Conservation (phyloP, 2,888 invertebrate genomes). For the Mellilla xanthometata region DNA sequence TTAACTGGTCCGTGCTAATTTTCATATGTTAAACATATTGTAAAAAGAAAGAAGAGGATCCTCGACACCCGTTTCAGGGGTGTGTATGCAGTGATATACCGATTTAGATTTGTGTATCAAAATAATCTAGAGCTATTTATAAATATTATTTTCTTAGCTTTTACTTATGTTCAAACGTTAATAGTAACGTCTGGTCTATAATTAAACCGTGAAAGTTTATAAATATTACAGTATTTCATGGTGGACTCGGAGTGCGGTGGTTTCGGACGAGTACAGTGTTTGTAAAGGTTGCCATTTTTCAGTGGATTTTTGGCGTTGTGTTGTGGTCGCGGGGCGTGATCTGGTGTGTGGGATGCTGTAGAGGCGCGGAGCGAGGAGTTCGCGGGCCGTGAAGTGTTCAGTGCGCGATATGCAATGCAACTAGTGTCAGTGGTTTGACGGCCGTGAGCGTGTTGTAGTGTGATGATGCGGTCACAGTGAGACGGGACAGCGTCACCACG, state of each 20-base stretch:
- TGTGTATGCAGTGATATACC: constrained; percentile 80
- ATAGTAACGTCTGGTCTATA: constrained; percentile 81
- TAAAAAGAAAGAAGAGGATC: constrained; percentile 74
- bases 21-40: constrained; percentile 64
- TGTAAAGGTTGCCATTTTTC: constrained; percentile 80
- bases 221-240: constrained; percentile 79
- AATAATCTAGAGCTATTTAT: constrained; percentile 83
- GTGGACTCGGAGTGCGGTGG: constrained; percentile 64
- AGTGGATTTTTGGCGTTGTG: constrained; percentile 66
- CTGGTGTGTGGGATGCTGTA: constrained; percentile 42
- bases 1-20: constrained; percentile 73
- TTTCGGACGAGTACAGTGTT: constrained; percentile 53
- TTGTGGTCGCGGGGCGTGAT: constrained; percentile 72
- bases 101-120: constrained; percentile 81
- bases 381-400: constrained; percentile 27
- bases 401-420: constrained; percentile 71
- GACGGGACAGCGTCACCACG: constrained; percentile 73
- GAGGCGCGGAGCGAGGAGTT: constrained; percentile 32
- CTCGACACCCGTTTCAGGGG: constrained; percentile 77
- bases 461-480: constrained; percentile 85
- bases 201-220: constrained; percentile 81
- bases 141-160: constrained; percentile 83
- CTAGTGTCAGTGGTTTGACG: constrained; percentile 80
- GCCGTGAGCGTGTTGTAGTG: constrained; percentile 70
- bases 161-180: constrained; percentile 82